phyloP scores from a whole-genome alignment of 2,797 vertebrate genomes.

The Sebastes glaucus region DNA sequence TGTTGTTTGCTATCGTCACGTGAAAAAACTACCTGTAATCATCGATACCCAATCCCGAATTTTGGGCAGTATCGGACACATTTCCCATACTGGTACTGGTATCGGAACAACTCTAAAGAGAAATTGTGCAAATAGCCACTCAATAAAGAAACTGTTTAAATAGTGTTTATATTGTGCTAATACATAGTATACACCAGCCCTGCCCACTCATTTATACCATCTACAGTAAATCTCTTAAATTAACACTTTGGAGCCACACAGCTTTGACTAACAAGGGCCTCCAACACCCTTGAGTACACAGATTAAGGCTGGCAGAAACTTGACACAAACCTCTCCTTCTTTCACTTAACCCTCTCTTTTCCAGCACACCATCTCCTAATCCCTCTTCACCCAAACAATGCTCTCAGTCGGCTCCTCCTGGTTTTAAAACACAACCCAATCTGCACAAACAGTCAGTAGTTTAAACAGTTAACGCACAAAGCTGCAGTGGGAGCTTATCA shows the following conservation, averaged over 20 bases:
- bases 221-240: constrained; percentile 60
- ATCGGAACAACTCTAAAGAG: neutral
- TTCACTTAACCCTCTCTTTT: constrained; percentile 44
- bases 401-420: neutral
- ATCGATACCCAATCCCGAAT: too few relatives aligned
- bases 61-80: too few relatives aligned
- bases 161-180: constrained; percentile 39
- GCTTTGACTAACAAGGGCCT: constrained; percentile 65
- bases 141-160: constrained; percentile 11
- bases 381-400: constrained; percentile 1
- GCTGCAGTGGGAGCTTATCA: constrained; percentile 14
- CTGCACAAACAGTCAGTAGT: neutral
- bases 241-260: constrained; percentile 64
- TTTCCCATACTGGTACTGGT: too few relatives aligned
- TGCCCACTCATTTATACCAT: constrained; percentile 47
- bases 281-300: constrained; percentile 65
- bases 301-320: constrained; percentile 65
- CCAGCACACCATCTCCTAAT: constrained; percentile 23
- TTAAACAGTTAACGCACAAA: neutral
- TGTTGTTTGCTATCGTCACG: too few relatives aligned
- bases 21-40: too few relatives aligned
- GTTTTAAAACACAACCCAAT: constrained; percentile 18
- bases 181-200: constrained; percentile 19
- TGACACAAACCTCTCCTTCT: constrained; percentile 44
- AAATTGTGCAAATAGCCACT: constrained; percentile 11